Base-by-base conservation (phyloP, 2,113 vertebrate species). In the Tor tambroides region DNA sequence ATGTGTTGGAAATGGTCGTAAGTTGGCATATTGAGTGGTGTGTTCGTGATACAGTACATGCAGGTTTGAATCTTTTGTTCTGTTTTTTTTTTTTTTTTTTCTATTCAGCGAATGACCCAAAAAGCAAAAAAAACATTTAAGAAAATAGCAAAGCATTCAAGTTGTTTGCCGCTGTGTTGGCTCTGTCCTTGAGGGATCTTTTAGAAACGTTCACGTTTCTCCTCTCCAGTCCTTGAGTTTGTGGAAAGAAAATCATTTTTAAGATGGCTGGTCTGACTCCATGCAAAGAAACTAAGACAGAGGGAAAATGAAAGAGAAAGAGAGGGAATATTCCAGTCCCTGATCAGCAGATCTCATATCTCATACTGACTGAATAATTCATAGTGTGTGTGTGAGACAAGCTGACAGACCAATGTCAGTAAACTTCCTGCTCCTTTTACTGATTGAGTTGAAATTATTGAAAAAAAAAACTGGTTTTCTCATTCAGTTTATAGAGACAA, bases 351-450 rank as follows among this genome's bases (percentile, higher is more conserved):
- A 77, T 89, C 85, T 84, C 72, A 86, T 87, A 75, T 87, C 71
- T 61, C n/a, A n/a, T n/a, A 30, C 59, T 74, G 83, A 65, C 17
- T 86, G 86, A 87, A 90, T 90, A 84, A 91, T 91, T 91, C 76
- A 89, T 88, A 81, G 28, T 23, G 15, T 59, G 79, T 89, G 84
- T 49, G 54, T 78, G 77, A 63, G 43, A 72, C 69, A 69, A 67
- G 80, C 72, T 88, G 76, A 77, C 67, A 74, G 82, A 65, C 19
- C 61, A 71, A 35, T 85, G 80, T 86, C 86, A 87, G 88, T 80
- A 86, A 78, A 65, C 28, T 69, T 46, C n/a, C 75, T 80, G 77
- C 63, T n/a, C 49, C 14, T 86, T 63, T 71, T 19, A 54, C 76
- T 72, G 76, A 82, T n/a, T n/a, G n/a, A n/a, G n/a, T n/a, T n/a